Evolutionary conservation across 53 echinoderm and acorn worm species (phyloP), one percentile per base, ranked within the genome.

Genomic region (Paracentrotus lividus): DNA sequence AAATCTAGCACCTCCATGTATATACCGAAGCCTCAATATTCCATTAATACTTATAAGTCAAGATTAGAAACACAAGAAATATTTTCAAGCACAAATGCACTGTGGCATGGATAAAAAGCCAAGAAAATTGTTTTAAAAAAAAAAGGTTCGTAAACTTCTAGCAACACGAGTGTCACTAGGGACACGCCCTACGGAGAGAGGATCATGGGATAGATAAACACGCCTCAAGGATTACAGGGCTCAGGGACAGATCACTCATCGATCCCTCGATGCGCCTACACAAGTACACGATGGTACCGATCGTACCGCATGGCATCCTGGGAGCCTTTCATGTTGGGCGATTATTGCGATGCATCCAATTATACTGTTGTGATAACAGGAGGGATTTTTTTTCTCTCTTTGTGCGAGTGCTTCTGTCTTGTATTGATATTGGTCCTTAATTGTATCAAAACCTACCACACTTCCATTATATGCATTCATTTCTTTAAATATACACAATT

Each of bases 131-230:
- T n/a, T 47, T n/a, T n/a, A n/a, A n/a, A n/a, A n/a, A n/a, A 47
- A 81, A 26, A 77, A 47, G 81, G n/a, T 20, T 81, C 9, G 47
- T 47, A 81, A 47, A 24, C 49, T n/a, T 9, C 47, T 24, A 81
- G 81, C 81, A 81, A 47, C 44, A 81, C 3, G 24, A 9, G 10
- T 20, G 49, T 81, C 81, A 47, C 45, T 44, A 81, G 81, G 81
- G 81, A 81, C 81, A 81, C 81, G 47, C 81, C 81, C 81, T 10
- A 45, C 27, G 10, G 47, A 47, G 81, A 47, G 81, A 47, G 81
- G 81, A 81, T 81, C 81, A 81, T 81, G 49, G 81, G 81, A 81
- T 81, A 81, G 24, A 81, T n/a, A 81, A 81, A 49, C 81, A 47
- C 23, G 81, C 81, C 26, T 47, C 26, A 47, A 45, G 81, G 81